Conservation (phyloP, 2,888 invertebrate species). For the Drosophila peninsularis region DNA sequence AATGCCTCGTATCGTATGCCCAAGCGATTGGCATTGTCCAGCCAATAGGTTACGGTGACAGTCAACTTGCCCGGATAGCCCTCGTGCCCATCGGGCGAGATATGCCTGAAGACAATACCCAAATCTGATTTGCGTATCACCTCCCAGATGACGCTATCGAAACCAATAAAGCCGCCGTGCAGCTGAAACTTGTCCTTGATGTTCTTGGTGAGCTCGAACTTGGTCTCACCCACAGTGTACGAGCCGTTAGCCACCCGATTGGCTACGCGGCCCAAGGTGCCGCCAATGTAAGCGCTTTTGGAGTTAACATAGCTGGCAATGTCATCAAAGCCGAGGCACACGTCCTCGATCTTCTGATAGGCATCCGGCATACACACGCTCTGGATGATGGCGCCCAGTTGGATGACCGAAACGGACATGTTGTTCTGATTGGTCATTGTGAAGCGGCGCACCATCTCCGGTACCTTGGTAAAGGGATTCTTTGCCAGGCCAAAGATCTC, state of each 20-base stretch:
- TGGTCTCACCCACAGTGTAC: constrained; percentile 88
- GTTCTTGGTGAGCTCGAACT: constrained; percentile 90
- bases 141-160: constrained; percentile 92
- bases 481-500: constrained; percentile 81
- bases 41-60: constrained; percentile 89
- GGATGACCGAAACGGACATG: constrained; percentile 80
- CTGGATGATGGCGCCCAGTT: constrained; percentile 91
- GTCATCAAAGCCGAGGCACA: constrained; percentile 92
- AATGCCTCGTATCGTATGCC: constrained; percentile 90
- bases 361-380: constrained; percentile 91
- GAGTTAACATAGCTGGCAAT: constrained; percentile 83
- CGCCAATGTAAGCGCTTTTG: constrained; percentile 92
- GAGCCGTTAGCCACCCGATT: constrained; percentile 91
- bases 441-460: constrained; percentile 76
- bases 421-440: constrained; percentile 76
- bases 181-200: constrained; percentile 88
- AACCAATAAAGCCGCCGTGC: constrained; percentile 94
- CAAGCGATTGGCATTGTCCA: constrained; percentile 90
- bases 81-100: constrained; percentile 92
- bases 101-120: constrained; percentile 89
- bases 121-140: constrained; percentile 68
- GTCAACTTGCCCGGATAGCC: constrained; percentile 94
- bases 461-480: constrained; percentile 76
- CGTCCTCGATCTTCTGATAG: constrained; percentile 89
- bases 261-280: constrained; percentile 93